Evolutionary conservation across 53 echinoderm and acorn worm species (phyloP).

Genomic region (Echinometra lucunter): DNA sequence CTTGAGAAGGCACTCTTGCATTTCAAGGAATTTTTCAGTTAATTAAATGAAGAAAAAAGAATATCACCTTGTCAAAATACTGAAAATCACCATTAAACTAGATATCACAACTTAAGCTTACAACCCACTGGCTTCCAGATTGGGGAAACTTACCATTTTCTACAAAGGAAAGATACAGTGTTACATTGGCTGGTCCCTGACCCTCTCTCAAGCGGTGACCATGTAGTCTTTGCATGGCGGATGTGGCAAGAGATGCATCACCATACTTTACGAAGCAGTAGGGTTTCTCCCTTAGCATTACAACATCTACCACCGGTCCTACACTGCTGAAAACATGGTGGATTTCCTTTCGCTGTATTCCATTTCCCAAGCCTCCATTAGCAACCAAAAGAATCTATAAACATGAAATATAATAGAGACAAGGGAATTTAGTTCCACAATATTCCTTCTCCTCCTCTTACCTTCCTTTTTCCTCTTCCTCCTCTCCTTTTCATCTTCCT

Average conservation of each 20-base stretch:
- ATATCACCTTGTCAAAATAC: too few relatives aligned
- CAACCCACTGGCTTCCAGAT: background rate
- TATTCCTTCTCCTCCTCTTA: too few relatives aligned
- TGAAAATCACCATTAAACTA: too few relatives aligned
- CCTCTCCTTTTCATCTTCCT: too few relatives aligned
- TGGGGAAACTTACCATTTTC: constrained; percentile 77
- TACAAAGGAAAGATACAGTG: constrained; percentile 85
- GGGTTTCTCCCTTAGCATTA: constrained; percentile 89
- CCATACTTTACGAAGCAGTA: constrained; percentile 89
- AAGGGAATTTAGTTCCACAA: background rate
- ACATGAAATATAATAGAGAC: background rate
- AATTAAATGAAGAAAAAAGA: too few relatives aligned
- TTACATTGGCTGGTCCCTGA: constrained; percentile 69
- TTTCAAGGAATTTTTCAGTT: too few relatives aligned
- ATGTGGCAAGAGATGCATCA: constrained; percentile 59
- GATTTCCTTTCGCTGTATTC: constrained; percentile 83
- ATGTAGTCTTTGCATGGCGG: constrained; percentile 79
- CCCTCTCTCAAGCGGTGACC: constrained; percentile 75
- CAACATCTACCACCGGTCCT: constrained; percentile 81
- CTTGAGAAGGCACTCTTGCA: too few relatives aligned
- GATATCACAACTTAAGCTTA: too few relatives aligned
- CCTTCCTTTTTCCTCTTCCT: too few relatives aligned
- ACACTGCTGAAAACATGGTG: constrained; percentile 76
- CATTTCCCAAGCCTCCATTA: constrained; percentile 95
- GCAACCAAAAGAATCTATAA: constrained; percentile 88